These are phyloP conservation scores for Polyodon spathula DNA, from an alignment of 2,113 vertebrate genomes.

Conservation along the genomic window DNA sequence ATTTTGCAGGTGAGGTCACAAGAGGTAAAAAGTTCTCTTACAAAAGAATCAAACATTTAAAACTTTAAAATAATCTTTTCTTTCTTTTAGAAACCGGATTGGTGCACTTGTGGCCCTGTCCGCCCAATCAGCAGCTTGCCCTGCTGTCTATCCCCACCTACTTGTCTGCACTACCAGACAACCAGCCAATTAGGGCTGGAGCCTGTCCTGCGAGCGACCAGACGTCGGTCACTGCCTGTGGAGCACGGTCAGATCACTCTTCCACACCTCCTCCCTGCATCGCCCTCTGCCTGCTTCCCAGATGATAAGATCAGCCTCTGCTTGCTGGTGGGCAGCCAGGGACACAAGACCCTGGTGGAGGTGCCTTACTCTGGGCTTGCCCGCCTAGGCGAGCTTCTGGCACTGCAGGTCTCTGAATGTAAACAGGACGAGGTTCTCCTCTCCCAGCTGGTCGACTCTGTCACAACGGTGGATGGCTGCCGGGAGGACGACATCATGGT, in stretches of 20 bases:
- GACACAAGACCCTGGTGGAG: conserved; percentile 38
- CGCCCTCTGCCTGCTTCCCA: neutral
- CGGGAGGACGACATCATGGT: conserved; percentile 58
- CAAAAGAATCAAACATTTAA: no score
- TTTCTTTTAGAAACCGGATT: conserved; percentile 28
- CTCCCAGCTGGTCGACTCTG: conserved; percentile 34
- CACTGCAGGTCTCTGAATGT: conserved; percentile 5
- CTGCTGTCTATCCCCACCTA: conserved; percentile 46
- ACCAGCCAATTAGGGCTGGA: conserved; percentile 23
- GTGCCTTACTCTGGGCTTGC: conserved; percentile 30
- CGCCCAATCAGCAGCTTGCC: conserved; percentile 44
- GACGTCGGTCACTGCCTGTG: no score
- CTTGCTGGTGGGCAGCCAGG: conserved; percentile 32
- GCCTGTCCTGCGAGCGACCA: conserved; percentile 21
- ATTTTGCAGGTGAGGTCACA: no score
- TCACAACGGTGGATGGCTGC: conserved; percentile 54
- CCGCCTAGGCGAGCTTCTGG: conserved; percentile 28
- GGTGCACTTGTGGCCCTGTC: conserved; percentile 22
- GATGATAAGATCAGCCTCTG: conserved; percentile 39
- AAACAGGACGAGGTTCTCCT: conserved; percentile 13
- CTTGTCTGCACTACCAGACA: conserved; percentile 42
- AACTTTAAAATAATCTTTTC: no score
- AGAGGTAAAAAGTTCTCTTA: no score
- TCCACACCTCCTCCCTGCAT: neutral
- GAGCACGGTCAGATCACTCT: neutral